Base-by-base conservation (phyloP, 92 coral and sea anemone species). In the Muricea muricata region DNA sequence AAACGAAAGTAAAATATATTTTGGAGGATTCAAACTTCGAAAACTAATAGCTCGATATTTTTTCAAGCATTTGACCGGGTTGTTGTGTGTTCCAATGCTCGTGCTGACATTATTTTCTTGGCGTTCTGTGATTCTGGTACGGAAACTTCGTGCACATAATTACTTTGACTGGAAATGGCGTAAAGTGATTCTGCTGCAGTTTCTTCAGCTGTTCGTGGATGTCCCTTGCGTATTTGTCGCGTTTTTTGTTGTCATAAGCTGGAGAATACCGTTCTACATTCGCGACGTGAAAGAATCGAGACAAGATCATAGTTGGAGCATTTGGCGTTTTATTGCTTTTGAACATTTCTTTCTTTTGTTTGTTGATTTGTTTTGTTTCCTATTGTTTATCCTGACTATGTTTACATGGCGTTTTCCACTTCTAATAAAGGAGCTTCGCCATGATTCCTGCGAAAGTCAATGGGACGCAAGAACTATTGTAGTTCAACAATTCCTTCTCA, bases 401-500 rank as follows among this genome's bases (percentile, higher is more conserved):
- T 31, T 92, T 26, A 92, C 99, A 4, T 96, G 99, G 99, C 93
- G 99, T 42, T 89, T 90, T 41, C 98, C 98, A 14, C 42, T 96
- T 56, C 39, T 96, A 73, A 50, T 90, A 37, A 14, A 72, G 65
- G 85, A 88, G 21, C 78, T 94, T 34, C 76, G 77, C 2, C 7
- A 7, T 73, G 74, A 90, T 35, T 55, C 89, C 29, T 29, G 87
- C 25, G 66, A 18, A 6, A 76, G 79, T 31, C 98, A 96, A 37
- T 94, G 98, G 98, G 25, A 86, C 6, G 71, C 87, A 7, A 90
- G 97, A 79, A 37, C 42, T 31, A 79, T 78, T 26, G 84, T 96
- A 54, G 72, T 73, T 12, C 54, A 82, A 55, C 98, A 96, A 74
- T 75, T 89, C 73, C 65, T 78, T n/a, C 84, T 96, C 57, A 79